These are phyloP conservation scores for Ageneiosus marmoratus DNA, from an alignment of 2,113 vertebrate species.

Conservation along the genomic window DNA sequence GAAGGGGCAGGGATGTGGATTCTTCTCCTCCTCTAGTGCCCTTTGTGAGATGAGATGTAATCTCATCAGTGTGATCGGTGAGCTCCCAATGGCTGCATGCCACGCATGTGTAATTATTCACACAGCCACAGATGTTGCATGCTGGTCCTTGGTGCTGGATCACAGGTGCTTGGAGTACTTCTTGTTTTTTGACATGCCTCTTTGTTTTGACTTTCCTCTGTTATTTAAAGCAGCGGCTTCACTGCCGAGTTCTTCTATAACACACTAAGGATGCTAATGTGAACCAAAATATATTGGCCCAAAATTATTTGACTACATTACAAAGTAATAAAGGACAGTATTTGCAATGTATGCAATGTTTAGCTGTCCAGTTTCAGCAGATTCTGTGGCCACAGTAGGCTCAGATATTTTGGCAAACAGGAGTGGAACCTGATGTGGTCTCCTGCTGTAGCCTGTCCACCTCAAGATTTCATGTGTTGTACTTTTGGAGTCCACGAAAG, in stretches of 20 bases:
- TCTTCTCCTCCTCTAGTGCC: conserved; percentile 49
- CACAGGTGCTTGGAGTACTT: conserved; percentile 38
- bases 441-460: not conserved
- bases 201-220: not conserved
- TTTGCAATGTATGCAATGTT: not conserved
- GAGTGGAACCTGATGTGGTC: not conserved
- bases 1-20: conserved; percentile 50
- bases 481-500: too few species aligned
- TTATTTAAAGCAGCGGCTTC: conserved; percentile 31
- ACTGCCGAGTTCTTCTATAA: conserved; percentile 13
- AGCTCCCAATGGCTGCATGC: conserved; percentile 14
- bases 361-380: not conserved
- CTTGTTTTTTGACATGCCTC: conserved; percentile 13
- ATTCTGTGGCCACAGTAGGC: not conserved
- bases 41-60: conserved; percentile 50
- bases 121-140: conserved; percentile 44
- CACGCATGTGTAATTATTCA: conserved; percentile 28
- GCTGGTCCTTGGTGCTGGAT: conserved; percentile 9
- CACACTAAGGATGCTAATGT: not conserved
- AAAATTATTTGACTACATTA: not conserved
- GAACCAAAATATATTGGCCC: not conserved
- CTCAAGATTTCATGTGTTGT: not conserved
- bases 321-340: too few species aligned
- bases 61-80: conserved; percentile 38
- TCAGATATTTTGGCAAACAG: not conserved